phyloP scores from a whole-genome alignment of 2,797 vertebrate genomes.

The Myotis myotis region DNA sequence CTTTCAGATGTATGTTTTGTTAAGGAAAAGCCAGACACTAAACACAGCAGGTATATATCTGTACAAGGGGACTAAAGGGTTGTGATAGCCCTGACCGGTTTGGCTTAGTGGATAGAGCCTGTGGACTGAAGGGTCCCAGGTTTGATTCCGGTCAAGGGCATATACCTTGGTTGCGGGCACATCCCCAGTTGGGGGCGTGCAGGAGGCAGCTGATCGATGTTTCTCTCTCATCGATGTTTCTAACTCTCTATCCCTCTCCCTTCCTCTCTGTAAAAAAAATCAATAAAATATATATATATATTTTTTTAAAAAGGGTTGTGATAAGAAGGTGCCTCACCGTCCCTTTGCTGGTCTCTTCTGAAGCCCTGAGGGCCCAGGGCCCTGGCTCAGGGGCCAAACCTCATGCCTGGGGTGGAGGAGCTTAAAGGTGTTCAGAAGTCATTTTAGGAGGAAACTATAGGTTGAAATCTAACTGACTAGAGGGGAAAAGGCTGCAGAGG shows the following conservation, averaged over 20 bases:
- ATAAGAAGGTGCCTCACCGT: background rate
- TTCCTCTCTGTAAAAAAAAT: no score
- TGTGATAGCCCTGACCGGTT: background rate
- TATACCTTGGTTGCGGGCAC: no score
- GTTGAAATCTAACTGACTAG: background rate
- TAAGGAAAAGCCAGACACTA: background rate
- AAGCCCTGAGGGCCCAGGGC: background rate
- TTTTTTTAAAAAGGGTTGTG: background rate
- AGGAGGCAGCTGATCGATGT: no score
- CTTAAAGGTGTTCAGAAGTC: background rate
- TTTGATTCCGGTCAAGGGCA: no score
- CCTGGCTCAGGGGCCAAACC: background rate
- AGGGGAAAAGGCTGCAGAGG: background rate
- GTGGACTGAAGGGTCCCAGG: no score
- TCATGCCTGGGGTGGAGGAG: background rate
- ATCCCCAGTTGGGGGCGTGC: no score
- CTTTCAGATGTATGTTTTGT: slow-evolving; percentile 9
- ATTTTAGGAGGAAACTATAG: background rate
- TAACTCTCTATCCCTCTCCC: no score
- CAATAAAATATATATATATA: no score
- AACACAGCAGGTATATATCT: background rate
- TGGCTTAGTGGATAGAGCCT: no score
- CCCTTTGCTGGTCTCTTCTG: background rate
- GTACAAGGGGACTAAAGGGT: background rate
- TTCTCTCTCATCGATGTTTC: no score